A percentile compares a stretch with the other conserved stretches of the same genome.
Conservation (phyloP, 1,140 invertebrate species). For the Lineus longissimus region DNA sequence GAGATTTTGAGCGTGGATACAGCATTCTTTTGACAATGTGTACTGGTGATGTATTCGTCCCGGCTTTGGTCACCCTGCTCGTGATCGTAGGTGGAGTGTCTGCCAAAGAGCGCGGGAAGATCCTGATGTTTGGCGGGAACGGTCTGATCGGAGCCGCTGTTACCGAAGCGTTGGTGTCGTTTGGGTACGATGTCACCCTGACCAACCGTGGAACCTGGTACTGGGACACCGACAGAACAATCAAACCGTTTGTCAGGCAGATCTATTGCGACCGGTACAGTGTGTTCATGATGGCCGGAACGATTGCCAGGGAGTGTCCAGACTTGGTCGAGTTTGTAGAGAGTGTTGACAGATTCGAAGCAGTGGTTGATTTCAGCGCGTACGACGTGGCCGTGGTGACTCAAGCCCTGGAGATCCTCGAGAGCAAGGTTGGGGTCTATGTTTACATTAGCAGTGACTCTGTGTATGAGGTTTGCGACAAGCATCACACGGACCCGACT, state of each 20-base stretch:
- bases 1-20: too few species aligned
- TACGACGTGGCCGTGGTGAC: slow-evolving; percentile 48
- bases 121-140: slow-evolving; percentile 56
- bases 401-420: slow-evolving; percentile 41
- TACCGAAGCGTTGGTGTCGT: slow-evolving; percentile 36
- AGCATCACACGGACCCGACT: slow-evolving; percentile 28
- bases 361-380: slow-evolving; percentile 56
- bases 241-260: slow-evolving; percentile 47
- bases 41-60: too few species aligned
- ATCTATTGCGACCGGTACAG: slow-evolving; percentile 53
- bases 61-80: too few species aligned
- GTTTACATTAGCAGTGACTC: slow-evolving; percentile 58
- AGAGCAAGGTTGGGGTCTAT: slow-evolving; percentile 47
- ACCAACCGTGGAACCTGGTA: slow-evolving; percentile 57
- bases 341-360: slow-evolving; percentile 41
- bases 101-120: slow-evolving; percentile 16
- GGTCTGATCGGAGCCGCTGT: slow-evolving; percentile 55
- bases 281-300: slow-evolving; percentile 21
- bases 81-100: neutral
- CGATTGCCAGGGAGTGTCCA: slow-evolving; percentile 30
- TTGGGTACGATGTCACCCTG: slow-evolving; percentile 39
- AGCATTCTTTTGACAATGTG: too few species aligned
- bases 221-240: slow-evolving; percentile 49
- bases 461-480: slow-evolving; percentile 56
- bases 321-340: slow-evolving; percentile 37